phyloP scores from a whole-genome alignment of 2,797 vertebrate genomes.

The Cercopithecus mitis region DNA sequence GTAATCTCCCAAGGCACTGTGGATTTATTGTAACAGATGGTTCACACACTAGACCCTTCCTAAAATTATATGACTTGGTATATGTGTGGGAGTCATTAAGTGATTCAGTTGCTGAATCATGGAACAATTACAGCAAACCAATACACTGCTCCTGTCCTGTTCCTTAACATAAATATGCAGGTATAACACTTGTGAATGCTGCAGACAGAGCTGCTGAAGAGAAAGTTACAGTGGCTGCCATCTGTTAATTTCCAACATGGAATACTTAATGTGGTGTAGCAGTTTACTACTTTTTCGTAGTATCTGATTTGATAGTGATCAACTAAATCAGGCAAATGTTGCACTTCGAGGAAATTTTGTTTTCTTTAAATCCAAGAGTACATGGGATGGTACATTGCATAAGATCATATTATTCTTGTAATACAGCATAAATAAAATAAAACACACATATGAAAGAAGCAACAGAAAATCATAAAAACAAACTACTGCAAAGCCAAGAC shows the following conservation, averaged over 20 bases:
- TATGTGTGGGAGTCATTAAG: constrained; percentile 81
- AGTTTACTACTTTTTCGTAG: constrained; percentile 44
- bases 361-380: neutral
- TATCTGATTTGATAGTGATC: neutral
- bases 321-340: neutral
- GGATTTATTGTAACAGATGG: constrained; percentile 82
- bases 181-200: constrained; percentile 39
- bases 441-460: neutral
- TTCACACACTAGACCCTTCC: constrained; percentile 70
- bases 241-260: constrained; percentile 73
- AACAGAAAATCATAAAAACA: neutral
- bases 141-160: constrained; percentile 57
- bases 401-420: neutral
- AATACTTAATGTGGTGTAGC: constrained; percentile 49
- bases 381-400: neutral
- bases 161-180: constrained; percentile 72
- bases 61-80: constrained; percentile 78
- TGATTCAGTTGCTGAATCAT: constrained; percentile 81
- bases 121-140: constrained; percentile 74
- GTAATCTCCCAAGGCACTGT: constrained; percentile 47
- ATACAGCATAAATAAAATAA: neutral
- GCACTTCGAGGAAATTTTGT: neutral
- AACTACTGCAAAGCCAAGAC: neutral
- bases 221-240: constrained; percentile 74
- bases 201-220: constrained; percentile 65